Base-by-base conservation (phyloP, 2,888 invertebrate genomes). In the Polymixis lichenea region DNA sequence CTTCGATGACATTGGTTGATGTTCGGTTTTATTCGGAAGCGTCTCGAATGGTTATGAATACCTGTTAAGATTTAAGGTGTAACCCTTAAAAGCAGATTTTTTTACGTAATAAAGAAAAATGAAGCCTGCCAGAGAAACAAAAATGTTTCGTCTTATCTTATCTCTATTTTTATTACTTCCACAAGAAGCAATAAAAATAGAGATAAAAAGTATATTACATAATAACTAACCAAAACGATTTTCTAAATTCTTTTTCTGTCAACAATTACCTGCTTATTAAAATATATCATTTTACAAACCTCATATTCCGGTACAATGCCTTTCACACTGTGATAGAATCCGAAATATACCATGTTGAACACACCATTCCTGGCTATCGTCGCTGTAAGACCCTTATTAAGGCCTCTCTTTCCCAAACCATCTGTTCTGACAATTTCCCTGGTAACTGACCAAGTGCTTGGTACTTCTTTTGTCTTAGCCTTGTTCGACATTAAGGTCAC, bases 291-390 rank as follows among this genome's bases (percentile, higher is more conserved):
- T 43, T 13, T 32, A 89, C 92, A 91, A 90, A 97, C 98, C 93
- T 97, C 93, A 90, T 97, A 97, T 89, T 97, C 97, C 19, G 98
- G 98, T 72, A 98, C 91, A 86, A 95, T 96, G 68, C 97, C 98
- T 95, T 98, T 99, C 1, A 99, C 98, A 85, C 98, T 98, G 95
- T 99, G 99, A 93, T 99, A 99, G 92, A 99, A 98, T 55, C 99
- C 99, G 92, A 99, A 99, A 94, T 99, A 99, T 68, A 99, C 97
- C 97, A 98, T 98, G 93, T 99, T 99, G 93, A 99, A 99, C 9
- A 98, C 97, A 0, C 98, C 99, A 96, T 99, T 99, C 86, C 99
- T 97, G 13, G 98, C 98, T 90, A 99, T 97, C 1, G 99, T 99
- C 0, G 99, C 98, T 0, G 98, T 98, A 0, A 99, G 93, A 2